Percentiles rank a stretch among this genome's conserved stretches.
phyloP scores from a whole-genome alignment of 2,888 invertebrate species.

The Scaptomyza caliginosa region DNA sequence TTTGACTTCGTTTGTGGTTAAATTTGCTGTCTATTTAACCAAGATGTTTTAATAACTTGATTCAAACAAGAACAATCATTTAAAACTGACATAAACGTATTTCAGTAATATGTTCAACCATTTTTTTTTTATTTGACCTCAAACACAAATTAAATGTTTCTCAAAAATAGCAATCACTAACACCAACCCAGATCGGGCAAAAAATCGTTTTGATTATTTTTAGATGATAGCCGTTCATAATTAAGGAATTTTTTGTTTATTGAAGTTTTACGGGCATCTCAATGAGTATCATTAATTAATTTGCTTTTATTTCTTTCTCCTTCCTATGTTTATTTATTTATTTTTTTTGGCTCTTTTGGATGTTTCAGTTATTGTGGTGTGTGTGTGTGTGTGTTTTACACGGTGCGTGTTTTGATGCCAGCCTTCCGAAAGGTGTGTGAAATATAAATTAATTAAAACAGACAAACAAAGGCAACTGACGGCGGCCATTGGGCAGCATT shows the following conservation, averaged over 20 bases:
- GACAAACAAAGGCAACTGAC: conserved; percentile 52
- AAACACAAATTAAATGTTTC: neutral
- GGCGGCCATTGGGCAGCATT: neutral
- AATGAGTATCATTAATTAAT: conserved; percentile 43
- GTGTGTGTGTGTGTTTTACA: conserved; percentile 9
- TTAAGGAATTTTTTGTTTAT: conserved; percentile 30
- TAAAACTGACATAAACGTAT: too few relatives aligned
- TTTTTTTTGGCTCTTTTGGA: conserved; percentile 10
- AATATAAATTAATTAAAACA: conserved; percentile 76
- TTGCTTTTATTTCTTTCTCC: conserved; percentile 29
- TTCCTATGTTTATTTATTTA: too few relatives aligned
- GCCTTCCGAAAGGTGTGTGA: conserved; percentile 66
- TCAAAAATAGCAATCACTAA: neutral
- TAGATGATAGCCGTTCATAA: conserved; percentile 13
- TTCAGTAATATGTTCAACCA: too few relatives aligned
- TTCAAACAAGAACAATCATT: too few relatives aligned
- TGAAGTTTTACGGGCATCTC: conserved; percentile 17
- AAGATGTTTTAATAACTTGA: too few relatives aligned
- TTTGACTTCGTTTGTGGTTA: too few relatives aligned
- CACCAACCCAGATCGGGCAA: neutral
- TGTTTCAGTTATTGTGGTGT: neutral
- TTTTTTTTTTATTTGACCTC: too few relatives aligned
- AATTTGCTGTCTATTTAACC: too few relatives aligned
- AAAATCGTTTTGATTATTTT: conserved; percentile 16
- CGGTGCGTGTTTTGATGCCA: conserved; percentile 33